Evolutionary conservation across 2,797 vertebrate genomes (phyloP).

Genomic region (Cephalopachus bancanus): DNA sequence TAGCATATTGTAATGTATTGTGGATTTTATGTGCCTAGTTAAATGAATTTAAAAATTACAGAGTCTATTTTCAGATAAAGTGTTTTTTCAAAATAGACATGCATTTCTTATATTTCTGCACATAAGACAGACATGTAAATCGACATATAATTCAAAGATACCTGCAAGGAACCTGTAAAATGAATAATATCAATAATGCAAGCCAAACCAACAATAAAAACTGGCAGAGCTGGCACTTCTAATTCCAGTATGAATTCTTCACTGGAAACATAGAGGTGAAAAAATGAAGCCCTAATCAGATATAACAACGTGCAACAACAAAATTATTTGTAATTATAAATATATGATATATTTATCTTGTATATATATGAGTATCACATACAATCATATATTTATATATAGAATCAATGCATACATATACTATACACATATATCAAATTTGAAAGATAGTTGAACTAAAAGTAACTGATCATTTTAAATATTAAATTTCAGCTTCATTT

Average conservation of each 20-base stretch:
- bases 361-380: background rate
- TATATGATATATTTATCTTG: background rate
- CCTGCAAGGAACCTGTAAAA: background rate
- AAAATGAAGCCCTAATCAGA: background rate
- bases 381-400: background rate
- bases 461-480: background rate
- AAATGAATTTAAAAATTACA: background rate
- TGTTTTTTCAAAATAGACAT: background rate
- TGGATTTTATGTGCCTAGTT: background rate
- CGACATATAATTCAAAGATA: background rate
- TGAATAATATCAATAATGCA: constrained; percentile 9
- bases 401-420: background rate
- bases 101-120: too few species aligned
- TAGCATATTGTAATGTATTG: background rate
- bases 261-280: background rate
- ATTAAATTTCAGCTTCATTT: background rate
- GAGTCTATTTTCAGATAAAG: background rate
- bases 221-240: background rate
- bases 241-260: background rate
- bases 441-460: background rate
- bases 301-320: background rate
- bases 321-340: background rate
- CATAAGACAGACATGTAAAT: too few species aligned
- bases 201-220: background rate
- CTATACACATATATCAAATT: background rate